Evolutionary conservation across 2,797 vertebrate species (phyloP).

Genomic region (Micromesistius poutassou): DNA sequence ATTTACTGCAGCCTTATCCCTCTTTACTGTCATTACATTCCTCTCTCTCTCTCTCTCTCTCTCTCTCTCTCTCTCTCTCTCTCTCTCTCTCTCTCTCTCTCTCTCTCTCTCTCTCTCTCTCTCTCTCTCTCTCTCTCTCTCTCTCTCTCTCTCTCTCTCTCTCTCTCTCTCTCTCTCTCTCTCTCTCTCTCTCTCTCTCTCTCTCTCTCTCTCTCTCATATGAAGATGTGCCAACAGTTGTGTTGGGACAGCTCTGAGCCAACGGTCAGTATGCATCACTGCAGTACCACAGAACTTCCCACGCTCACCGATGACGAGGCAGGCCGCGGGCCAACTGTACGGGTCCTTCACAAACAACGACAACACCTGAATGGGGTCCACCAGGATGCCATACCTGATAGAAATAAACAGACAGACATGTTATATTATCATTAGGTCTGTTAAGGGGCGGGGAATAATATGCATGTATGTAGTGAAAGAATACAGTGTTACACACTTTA

Average conservation of each 20-base stretch:
- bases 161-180: conserved; percentile 32
- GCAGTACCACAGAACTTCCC: not conserved
- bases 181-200: conserved; percentile 20
- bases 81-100: not conserved
- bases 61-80: not conserved
- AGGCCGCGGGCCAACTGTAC: conserved; percentile 87
- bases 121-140: conserved; percentile 7
- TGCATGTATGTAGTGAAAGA: not conserved
- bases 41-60: not conserved
- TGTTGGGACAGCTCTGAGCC: not conserved
- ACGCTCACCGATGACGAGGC: conserved; percentile 83
- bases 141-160: conserved; percentile 13
- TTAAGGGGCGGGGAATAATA: not conserved
- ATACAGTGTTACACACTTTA: conserved; percentile 76
- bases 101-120: conserved; percentile 3
- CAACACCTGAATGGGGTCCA: conserved; percentile 88
- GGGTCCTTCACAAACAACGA: conserved; percentile 87
- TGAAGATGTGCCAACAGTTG: not conserved
- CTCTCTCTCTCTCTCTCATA: conserved; percentile 32
- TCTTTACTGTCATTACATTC: not conserved
- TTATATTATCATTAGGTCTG: not conserved
- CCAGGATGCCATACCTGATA: conserved; percentile 84
- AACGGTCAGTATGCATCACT: not conserved
- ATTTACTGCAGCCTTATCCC: conserved; percentile 27
- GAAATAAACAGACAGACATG: conserved; percentile 4